Percentiles rank a stretch among this genome's conserved stretches.
Evolutionary conservation across 2,797 vertebrate genomes (phyloP).

Genomic region (Eulemur albifrons): DNA sequence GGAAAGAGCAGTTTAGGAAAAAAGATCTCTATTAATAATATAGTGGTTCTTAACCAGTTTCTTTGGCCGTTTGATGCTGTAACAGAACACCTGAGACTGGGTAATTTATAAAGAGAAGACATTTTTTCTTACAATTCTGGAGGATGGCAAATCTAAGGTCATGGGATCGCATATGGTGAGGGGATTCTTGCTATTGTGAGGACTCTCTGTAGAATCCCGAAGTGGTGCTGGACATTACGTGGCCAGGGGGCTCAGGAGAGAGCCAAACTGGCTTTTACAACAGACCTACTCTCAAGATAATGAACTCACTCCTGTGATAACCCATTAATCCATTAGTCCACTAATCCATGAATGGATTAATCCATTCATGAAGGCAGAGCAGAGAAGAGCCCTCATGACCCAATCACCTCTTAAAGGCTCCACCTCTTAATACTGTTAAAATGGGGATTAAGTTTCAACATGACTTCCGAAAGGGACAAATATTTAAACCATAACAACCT

Average conservation of each 20-base stretch:
- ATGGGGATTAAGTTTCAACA: neutral
- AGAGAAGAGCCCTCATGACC: neutral
- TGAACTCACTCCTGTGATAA: neutral
- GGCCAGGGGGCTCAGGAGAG: neutral
- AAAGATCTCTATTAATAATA: neutral
- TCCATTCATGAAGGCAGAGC: neutral
- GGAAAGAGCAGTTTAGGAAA: neutral
- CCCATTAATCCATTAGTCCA: neutral
- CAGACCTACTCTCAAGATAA: neutral
- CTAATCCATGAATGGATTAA: neutral
- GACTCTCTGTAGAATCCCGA: neutral
- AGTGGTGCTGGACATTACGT: neutral
- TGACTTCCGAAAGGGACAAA: neutral
- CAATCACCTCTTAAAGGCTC: neutral
- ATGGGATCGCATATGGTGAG: neutral
- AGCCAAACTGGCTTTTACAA: neutral
- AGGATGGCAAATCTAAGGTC: neutral
- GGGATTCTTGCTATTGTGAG: neutral
- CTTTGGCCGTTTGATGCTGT: neutral
- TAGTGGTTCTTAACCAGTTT: neutral
- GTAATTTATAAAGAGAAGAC: neutral
- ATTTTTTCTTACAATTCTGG: neutral
- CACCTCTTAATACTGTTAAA: neutral
- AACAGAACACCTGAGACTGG: neutral
- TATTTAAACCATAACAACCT: neutral